Evolutionary conservation across 1,140 invertebrate species (phyloP).

Genomic region (Aphaenogaster floridana): DNA sequence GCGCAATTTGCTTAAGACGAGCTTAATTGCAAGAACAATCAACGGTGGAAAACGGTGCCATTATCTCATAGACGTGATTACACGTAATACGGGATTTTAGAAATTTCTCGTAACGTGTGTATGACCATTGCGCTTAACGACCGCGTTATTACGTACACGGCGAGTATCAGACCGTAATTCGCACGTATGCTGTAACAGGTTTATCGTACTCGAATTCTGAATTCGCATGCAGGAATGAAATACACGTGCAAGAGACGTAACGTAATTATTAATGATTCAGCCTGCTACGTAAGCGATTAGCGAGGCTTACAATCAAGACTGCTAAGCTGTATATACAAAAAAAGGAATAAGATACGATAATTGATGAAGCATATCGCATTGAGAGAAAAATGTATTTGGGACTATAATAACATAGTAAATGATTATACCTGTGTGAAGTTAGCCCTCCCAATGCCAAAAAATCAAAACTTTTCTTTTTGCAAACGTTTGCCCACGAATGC

Average conservation of each 20-base stretch:
- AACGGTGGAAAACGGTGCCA: neutral
- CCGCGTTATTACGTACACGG: neutral
- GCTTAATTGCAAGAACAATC: constrained; percentile 1
- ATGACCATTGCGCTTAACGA: neutral
- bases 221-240: neutral
- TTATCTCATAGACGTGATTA: neutral
- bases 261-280: constrained; percentile 1
- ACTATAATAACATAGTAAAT: no score
- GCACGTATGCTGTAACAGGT: constrained; percentile 1
- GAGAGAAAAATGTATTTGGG: no score
- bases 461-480: no score
- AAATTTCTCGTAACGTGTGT: constrained; percentile 4
- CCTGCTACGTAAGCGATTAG: neutral
- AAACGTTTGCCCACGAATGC: no score
- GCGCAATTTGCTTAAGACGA: constrained; percentile 16
- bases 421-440: no score
- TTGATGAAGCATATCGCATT: neutral
- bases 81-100: neutral
- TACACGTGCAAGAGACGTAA: neutral
- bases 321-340: neutral
- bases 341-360: neutral
- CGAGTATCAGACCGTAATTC: neutral
- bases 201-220: constrained; percentile 13
- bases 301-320: neutral
- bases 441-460: no score